Conservation (phyloP, 2,113 vertebrate genomes). For the Daphoenositta chrysoptera region DNA sequence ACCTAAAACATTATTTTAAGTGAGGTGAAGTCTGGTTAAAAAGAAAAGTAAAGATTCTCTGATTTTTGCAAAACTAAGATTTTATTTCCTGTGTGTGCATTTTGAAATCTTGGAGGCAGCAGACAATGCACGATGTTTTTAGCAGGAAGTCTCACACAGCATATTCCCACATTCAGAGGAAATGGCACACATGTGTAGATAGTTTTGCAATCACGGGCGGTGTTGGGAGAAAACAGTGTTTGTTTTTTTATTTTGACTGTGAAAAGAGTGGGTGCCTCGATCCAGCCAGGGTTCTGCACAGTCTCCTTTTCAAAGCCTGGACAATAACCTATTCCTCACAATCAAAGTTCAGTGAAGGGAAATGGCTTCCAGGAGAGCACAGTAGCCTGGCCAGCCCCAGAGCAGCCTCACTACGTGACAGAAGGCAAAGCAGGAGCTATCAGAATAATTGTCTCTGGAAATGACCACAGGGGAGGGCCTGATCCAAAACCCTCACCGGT, state of each 20-base stretch:
- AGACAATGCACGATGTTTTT: neutral
- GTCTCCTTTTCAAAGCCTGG: slow-evolving; percentile 15
- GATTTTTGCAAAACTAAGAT: neutral
- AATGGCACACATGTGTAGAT: neutral
- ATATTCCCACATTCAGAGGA: neutral
- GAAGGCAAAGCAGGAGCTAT: slow-evolving; percentile 60
- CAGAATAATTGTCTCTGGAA: slow-evolving; percentile 61
- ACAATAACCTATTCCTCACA: slow-evolving; percentile 68
- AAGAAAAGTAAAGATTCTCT: neutral
- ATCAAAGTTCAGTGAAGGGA: slow-evolving; percentile 63
- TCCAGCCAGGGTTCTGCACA: neutral
- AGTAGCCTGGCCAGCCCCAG: slow-evolving; percentile 36
- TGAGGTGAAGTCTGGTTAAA: neutral
- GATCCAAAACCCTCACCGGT: slow-evolving; percentile 7
- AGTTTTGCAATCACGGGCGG: neutral
- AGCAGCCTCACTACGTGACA: slow-evolving; percentile 49
- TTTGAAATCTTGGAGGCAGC: neutral
- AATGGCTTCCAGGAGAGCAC: slow-evolving; percentile 63
- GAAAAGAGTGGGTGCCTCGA: neutral
- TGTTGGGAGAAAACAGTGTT: neutral
- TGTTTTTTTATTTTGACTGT: neutral
- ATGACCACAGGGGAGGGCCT: slow-evolving; percentile 31
- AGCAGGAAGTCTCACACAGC: neutral
- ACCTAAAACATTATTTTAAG: neutral
- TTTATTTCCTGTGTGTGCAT: neutral